Evolutionary conservation across 2,113 vertebrate genomes (phyloP).

Genomic region (Engystomops pustulosus): DNA sequence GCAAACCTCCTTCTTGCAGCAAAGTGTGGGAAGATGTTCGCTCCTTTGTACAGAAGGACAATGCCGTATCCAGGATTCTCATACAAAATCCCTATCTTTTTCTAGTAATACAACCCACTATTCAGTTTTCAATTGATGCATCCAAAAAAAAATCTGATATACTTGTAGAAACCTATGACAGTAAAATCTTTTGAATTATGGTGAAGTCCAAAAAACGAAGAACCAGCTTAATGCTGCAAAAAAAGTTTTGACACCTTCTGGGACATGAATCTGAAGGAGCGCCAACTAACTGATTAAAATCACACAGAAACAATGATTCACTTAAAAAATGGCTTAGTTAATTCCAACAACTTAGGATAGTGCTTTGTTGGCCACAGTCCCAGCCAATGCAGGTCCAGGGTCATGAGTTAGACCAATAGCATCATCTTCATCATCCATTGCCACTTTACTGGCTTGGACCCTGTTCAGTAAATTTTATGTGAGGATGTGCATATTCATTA

Average conservation of each 20-base stretch:
- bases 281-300: conserved; percentile 69
- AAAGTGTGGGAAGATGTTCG: not conserved
- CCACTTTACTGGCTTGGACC: conserved; percentile 23
- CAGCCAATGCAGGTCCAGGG: conserved; percentile 60
- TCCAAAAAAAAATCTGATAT: too few relatives aligned
- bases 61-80: not conserved
- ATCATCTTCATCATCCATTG: conserved; percentile 18
- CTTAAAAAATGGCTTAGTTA: conserved; percentile 62
- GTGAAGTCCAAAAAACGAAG: conserved; percentile 10
- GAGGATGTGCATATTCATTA: conserved; percentile 46
- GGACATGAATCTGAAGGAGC: conserved; percentile 63
- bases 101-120: too few relatives aligned
- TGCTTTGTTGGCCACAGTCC: conserved; percentile 64
- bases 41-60: not conserved
- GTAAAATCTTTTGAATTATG: conserved; percentile 22
- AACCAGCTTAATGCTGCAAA: conserved; percentile 26
- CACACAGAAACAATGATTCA: conserved; percentile 64
- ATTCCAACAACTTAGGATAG: conserved; percentile 50
- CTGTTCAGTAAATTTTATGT: conserved; percentile 8
- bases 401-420: conserved; percentile 47
- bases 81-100: not conserved
- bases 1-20: conserved; percentile 15
- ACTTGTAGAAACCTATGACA: too few relatives aligned
- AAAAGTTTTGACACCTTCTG: conserved; percentile 39
- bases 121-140: too few relatives aligned